These are phyloP conservation scores for Sinelater perroti DNA, from an alignment of 2,888 invertebrate genomes.

Conservation along the genomic window DNA sequence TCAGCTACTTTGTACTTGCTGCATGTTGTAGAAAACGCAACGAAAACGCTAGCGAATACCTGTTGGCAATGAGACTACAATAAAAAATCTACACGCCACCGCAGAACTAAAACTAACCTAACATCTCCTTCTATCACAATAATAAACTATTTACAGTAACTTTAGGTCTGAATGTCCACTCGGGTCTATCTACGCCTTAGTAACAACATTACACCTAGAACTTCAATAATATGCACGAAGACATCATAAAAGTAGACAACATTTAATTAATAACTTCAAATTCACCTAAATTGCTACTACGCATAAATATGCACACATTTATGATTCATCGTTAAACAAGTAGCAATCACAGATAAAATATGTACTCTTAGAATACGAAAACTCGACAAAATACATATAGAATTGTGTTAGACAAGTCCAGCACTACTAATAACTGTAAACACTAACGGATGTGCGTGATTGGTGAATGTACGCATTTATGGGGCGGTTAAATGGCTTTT, in stretches of 20 bases:
- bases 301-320: conserved; percentile 49
- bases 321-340: conserved; percentile 51
- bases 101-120: conserved; percentile 22
- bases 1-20: conserved; percentile 31
- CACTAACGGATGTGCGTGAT: conserved; percentile 48
- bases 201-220: conserved; percentile 46
- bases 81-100: no score
- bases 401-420: no score
- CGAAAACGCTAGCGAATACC: no score
- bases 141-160: conserved; percentile 34
- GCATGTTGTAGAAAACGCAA: conserved; percentile 15
- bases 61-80: no score
- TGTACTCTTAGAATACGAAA: conserved; percentile 41
- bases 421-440: no score
- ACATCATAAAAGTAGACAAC: conserved; percentile 41
- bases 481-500: no score
- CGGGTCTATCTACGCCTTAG: conserved; percentile 29
- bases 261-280: conserved; percentile 42
- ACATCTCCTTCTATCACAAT: conserved; percentile 35
- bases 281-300: conserved; percentile 39
- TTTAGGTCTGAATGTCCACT: conserved; percentile 18
- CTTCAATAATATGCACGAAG: conserved; percentile 41
- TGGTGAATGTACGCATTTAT: conserved; percentile 29
- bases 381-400: conserved; percentile 21
- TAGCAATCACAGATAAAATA: conserved; percentile 55